Percentiles rank a stretch among this genome's conserved stretches.
Conservation (phyloP, 2,797 vertebrate species). For the Limnodromus scolopaceus region DNA sequence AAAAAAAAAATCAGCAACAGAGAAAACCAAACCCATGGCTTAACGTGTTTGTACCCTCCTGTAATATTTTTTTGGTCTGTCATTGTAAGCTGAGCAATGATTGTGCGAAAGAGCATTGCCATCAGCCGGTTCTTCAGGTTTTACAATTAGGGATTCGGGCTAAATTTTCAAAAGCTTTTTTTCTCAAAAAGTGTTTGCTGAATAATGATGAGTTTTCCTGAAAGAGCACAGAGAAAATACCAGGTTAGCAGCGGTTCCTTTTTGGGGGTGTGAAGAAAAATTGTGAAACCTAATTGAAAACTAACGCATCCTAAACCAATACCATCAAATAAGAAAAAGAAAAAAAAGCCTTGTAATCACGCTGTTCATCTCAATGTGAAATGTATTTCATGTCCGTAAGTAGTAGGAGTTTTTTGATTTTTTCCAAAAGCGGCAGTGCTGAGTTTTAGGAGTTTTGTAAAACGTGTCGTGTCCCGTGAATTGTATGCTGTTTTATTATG, state of each 20-base stretch:
- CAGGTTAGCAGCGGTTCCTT: background rate
- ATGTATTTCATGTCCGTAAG: constrained; percentile 71
- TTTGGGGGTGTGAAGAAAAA: background rate
- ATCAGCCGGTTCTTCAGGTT: constrained; percentile 51
- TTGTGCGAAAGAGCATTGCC: constrained; percentile 42
- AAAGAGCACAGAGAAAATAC: constrained; percentile 29
- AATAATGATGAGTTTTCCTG: constrained; percentile 7
- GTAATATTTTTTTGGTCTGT: constrained; percentile 71
- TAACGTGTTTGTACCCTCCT: constrained; percentile 70
- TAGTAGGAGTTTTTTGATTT: constrained; percentile 70
- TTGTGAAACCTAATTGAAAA: constrained; percentile 56
- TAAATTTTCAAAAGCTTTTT: constrained; percentile 17
- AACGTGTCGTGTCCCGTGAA: constrained; percentile 71
- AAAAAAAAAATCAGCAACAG: constrained; percentile 1
- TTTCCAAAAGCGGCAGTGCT: constrained; percentile 66
- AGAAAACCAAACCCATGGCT: constrained; percentile 68
- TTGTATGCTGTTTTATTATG: constrained; percentile 69
- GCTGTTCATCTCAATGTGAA: constrained; percentile 76
- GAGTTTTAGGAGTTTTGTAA: constrained; percentile 78
- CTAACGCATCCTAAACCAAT: constrained; percentile 44
- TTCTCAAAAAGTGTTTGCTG: constrained; percentile 12
- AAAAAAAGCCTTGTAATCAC: constrained; percentile 71
- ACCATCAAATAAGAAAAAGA: constrained; percentile 43
- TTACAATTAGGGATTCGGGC: constrained; percentile 55
- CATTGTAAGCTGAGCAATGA: constrained; percentile 49